Base-by-base conservation (phyloP, 2,113 vertebrate species). In the Motacilla alba region DNA sequence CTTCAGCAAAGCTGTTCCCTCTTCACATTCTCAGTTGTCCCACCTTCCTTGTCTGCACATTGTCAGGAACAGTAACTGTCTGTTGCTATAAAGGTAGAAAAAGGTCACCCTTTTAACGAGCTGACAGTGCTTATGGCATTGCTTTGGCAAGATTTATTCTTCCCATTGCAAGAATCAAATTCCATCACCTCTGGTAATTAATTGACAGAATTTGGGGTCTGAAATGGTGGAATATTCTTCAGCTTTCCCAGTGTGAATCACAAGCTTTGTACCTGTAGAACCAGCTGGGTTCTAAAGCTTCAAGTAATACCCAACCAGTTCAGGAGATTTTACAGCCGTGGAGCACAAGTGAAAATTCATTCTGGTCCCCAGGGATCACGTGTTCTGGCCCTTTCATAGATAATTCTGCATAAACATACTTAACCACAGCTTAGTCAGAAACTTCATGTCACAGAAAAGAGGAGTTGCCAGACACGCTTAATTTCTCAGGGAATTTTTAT, bases 21-120 rank as follows among this genome's bases (percentile, higher is more conserved):
- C 46, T 86, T 76, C 24, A 13, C 30, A 6, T 67, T 91, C 87
- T 76, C 39, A 53, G 72, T 84, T 89, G 64, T 86, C 63, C 80
- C 53, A 53, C 69, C 64, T 93, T 95, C 52, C 55, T 92, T 6
- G 6, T 91, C 95, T 82, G 76, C 80, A 52, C 8, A 0, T 63
- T 89, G 92, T 95, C 95, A 92, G 86, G 37, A 94, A 24, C 76
- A 94, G 83, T 64, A 86, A 43, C 89, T 68, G 81, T 59, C 62
- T 87, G 59, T 58, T 90, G 43, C 87, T 92, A 18, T 41, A 78
- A 75, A 94, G 60, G 72, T 59, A 67, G 58, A 64, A 94, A 79
- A 94, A 64, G 55, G 55, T 91, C 87, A 83, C 30, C 53, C 67
- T 66, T 78, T 43, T 88, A 67, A 58, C 24, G 20, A 62, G 27